phyloP scores from a whole-genome alignment of 2,113 vertebrate genomes.

The Passerina amoena region DNA sequence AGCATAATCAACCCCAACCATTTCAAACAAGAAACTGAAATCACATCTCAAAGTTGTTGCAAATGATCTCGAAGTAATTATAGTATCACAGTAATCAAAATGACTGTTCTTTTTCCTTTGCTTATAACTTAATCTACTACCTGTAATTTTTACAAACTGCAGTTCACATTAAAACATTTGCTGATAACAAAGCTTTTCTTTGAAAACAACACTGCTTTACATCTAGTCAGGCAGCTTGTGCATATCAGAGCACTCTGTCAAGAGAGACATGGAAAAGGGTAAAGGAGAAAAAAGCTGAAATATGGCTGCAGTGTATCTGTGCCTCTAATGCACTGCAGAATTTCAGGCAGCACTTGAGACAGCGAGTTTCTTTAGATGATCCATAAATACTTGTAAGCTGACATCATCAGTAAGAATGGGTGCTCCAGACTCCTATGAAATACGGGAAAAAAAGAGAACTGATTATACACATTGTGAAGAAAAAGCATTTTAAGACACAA shows the following conservation, averaged over 20 bases:
- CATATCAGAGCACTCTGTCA: constrained; percentile 50
- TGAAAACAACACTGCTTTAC: constrained; percentile 39
- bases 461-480: not conserved
- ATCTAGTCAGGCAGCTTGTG: constrained; percentile 62
- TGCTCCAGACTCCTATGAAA: constrained; percentile 89
- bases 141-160: constrained; percentile 31
- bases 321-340: not conserved
- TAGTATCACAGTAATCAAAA: constrained; percentile 62
- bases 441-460: not conserved
- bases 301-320: constrained; percentile 30
- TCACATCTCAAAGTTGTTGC: constrained; percentile 19
- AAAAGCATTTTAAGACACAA: not conserved
- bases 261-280: not conserved
- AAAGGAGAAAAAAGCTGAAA: constrained; percentile 38
- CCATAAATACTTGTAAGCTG: constrained; percentile 98
- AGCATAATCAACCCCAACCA: constrained; percentile 35
- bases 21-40: constrained; percentile 53
- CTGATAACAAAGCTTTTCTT: constrained; percentile 19
- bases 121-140: constrained; percentile 40
- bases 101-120: constrained; percentile 48
- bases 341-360: constrained; percentile 93
- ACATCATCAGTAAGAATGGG: constrained; percentile 97
- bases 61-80: constrained; percentile 49
- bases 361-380: constrained; percentile 96
- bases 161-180: constrained; percentile 31